Conservation (phyloP, 2,888 invertebrate genomes). For the Phortica okadai region DNA sequence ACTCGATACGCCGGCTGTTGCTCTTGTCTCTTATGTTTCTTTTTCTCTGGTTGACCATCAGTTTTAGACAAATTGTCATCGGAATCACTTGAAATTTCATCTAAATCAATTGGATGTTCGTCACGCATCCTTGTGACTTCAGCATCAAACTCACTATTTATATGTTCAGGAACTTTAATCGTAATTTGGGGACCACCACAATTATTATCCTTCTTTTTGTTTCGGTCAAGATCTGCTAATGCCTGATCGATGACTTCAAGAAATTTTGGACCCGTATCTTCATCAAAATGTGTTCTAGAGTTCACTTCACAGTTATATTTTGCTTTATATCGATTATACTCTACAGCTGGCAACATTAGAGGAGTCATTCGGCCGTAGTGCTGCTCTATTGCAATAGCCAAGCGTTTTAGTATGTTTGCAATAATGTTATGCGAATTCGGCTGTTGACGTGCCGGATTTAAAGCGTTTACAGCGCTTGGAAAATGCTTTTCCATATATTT, state of each 20-base stretch:
- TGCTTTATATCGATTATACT: conserved; percentile 83
- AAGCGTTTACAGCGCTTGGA: conserved; percentile 79
- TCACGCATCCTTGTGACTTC: background rate
- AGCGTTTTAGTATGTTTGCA: conserved; percentile 78
- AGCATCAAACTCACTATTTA: conserved; percentile 12
- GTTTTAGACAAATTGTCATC: conserved; percentile 47
- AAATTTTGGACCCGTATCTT: conserved; percentile 79
- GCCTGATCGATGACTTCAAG: conserved; percentile 77
- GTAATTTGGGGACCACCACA: conserved; percentile 46
- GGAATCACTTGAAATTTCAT: conserved; percentile 70
- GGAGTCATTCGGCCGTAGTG: conserved; percentile 84
- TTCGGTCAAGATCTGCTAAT: conserved; percentile 48
- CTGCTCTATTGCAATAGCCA: conserved; percentile 84
- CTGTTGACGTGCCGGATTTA: conserved; percentile 81
- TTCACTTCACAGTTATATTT: conserved; percentile 81
- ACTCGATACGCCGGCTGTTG: conserved; percentile 59
- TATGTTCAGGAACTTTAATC: conserved; percentile 75
- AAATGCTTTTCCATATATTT: conserved; percentile 81
- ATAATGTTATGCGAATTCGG: conserved; percentile 78
- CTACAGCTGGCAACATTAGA: conserved; percentile 81
- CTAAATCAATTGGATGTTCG: conserved; percentile 65
- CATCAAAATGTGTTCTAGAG: conserved; percentile 82
- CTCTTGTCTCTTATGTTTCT: conserved; percentile 54
- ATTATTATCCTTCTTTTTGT: conserved; percentile 32
- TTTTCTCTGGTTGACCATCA: conserved; percentile 32